phyloP scores from a whole-genome alignment of 2,797 vertebrate genomes.

The Phoeniculus purpureus region DNA sequence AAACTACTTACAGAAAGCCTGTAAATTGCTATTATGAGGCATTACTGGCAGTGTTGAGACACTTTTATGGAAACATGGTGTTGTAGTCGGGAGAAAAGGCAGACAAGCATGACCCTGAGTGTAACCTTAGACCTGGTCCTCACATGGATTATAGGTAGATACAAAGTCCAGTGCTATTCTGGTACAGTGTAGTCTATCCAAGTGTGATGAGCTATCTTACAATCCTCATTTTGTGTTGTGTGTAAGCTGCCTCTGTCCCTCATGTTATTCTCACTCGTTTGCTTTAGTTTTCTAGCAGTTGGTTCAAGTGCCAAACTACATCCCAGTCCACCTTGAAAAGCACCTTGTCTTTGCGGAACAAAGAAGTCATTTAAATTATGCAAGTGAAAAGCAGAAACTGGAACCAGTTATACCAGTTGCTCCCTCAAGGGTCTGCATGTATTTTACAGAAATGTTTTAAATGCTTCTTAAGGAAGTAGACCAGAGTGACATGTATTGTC shows the following conservation, averaged over 20 bases:
- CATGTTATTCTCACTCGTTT: background rate
- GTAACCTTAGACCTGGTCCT: background rate
- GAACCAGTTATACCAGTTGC: conserved; percentile 18
- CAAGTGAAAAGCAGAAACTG: conserved; percentile 47
- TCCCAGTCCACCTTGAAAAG: background rate
- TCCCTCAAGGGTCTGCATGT: conserved; percentile 37
- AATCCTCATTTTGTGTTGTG: background rate
- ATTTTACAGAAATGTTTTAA: conserved; percentile 35
- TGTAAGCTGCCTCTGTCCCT: background rate
- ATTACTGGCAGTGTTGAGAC: background rate
- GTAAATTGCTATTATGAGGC: background rate
- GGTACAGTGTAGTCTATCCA: background rate
- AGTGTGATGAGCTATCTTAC: background rate
- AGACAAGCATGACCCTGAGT: background rate
- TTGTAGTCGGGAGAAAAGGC: background rate
- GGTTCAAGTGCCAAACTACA: background rate
- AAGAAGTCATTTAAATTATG: conserved; percentile 26
- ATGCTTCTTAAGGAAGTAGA: conserved; percentile 34
- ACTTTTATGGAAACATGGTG: background rate
- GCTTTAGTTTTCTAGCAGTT: background rate
- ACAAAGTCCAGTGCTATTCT: background rate
- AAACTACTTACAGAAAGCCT: background rate
- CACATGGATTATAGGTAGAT: background rate
- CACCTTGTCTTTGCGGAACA: conserved; percentile 44
- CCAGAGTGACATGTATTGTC: conserved; percentile 1